Evolutionary conservation across 2,113 vertebrate genomes (phyloP), one percentile per base, ranked within the genome.

Genomic region (Heterotis niloticus): DNA sequence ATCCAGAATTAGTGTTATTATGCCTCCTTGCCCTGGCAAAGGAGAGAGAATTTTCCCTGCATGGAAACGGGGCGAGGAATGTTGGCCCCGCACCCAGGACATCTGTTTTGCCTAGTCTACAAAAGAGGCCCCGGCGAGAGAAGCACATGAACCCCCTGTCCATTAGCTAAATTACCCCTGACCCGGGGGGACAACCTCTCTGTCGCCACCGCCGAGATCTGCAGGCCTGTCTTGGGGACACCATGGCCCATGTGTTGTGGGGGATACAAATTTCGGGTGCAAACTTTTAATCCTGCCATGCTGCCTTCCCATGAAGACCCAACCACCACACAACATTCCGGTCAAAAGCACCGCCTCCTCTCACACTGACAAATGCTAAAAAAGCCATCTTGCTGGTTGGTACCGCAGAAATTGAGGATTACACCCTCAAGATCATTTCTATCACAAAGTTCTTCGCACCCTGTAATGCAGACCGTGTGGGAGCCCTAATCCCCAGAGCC

Each of bases 51-150:
- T 77, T 92, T 91, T 92, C 84, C 88, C 57, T 85, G 80, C 85
- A 83, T 88, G 90, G 88, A 92, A 90, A 90, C 66, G 11, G 84
- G 86, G 88, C 60, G 51, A 87, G 86, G 89, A 91, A 90, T 88
- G 83, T 91, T 91, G 92, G 90, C 90, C 68, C 78, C 20, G 23
- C 57, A 75, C 52, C 70, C 67, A 64, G 18, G 66, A 90, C 91
- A 92, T 92, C 91, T 92, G 91, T 90, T 91, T 87, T 80, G 81
- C 79, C 78, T 79, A 82, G 84, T 85, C 5, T 4, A 20, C 34
- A 26, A 75, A 74, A 57, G 57, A 74, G 71, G 54, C 52, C 71
- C 51, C 51, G 24, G 14, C 51, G 54, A 71, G 44, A 51, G 51
- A 34, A 51, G 44, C 23, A 54, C 44, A n/a, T 52, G 20, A 34